These are phyloP conservation scores for Endomychus coccineus DNA, from an alignment of 2,888 invertebrate species.

Conservation along the genomic window DNA sequence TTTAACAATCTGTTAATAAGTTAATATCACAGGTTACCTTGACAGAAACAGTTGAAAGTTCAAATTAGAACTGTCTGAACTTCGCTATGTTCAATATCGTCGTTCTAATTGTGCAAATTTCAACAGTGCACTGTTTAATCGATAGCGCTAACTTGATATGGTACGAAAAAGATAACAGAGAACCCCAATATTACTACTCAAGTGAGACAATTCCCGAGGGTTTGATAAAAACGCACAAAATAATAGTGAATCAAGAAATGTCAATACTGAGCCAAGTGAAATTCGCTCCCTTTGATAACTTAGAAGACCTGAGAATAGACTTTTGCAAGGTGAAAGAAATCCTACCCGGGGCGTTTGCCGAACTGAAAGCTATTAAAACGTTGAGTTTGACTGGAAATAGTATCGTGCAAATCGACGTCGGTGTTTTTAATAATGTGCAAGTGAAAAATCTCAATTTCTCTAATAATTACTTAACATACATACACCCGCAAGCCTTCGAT, in stretches of 20 bases:
- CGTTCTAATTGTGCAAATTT: no score
- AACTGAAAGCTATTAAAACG: conserved; percentile 23
- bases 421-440: conserved; percentile 27
- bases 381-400: conserved; percentile 29
- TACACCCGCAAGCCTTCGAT: conserved; percentile 29
- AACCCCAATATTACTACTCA: conserved; percentile 23
- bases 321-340: conserved; percentile 29
- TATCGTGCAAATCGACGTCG: conserved; percentile 25
- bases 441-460: conserved; percentile 29
- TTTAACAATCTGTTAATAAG: no score
- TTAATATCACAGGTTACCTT: conserved; percentile 9
- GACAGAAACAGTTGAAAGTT: no score
- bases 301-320: conserved; percentile 26
- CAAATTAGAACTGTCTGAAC: no score
- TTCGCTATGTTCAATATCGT: no score
- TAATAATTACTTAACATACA: conserved; percentile 26
- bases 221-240: conserved; percentile 24
- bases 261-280: conserved; percentile 26
- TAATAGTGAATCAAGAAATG: conserved; percentile 28
- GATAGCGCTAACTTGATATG: conserved; percentile 23
- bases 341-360: conserved; percentile 25
- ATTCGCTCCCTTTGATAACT: conserved; percentile 25
- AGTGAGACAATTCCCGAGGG: conserved; percentile 24
- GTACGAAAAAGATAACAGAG: conserved; percentile 21
- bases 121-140: conserved; percentile 6